These are phyloP conservation scores for Lates calcarifer DNA, from an alignment of 2,113 vertebrate genomes.

Conservation along the genomic window DNA sequence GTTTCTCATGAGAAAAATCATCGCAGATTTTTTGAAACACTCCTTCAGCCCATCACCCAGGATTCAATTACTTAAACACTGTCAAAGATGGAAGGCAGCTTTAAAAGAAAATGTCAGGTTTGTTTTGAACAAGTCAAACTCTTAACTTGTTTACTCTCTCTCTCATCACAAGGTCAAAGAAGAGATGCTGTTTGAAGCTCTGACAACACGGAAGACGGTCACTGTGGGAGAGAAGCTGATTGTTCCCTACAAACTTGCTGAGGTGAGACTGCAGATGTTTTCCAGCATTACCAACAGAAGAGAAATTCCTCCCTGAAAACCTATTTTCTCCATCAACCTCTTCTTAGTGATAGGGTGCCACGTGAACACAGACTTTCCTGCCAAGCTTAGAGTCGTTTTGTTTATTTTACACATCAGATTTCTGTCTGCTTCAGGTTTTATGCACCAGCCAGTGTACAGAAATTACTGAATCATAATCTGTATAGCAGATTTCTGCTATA, in stretches of 20 bases:
- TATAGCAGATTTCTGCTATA: no score
- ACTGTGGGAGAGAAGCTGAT: conserved; percentile 98
- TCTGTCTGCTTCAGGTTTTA: no score
- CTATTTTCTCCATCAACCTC: not conserved
- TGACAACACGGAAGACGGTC: conserved; percentile 96
- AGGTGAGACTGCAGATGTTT: conserved; percentile 84
- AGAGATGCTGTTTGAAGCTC: conserved; percentile 96
- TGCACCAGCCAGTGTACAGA: no score
- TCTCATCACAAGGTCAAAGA: conserved; percentile 91
- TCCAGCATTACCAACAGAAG: not conserved
- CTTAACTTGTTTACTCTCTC: not conserved
- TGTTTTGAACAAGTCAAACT: not conserved
- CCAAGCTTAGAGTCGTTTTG: not conserved
- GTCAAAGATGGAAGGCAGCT: not conserved
- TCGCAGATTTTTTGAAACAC: not conserved
- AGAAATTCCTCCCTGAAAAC: no score
- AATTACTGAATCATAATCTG: no score
- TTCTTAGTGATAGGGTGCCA: not conserved
- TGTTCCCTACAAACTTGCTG: conserved; percentile 93
- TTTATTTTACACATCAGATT: no score
- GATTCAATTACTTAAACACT: not conserved
- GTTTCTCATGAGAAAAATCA: conserved; percentile 15
- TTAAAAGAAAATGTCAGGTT: not conserved
- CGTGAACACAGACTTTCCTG: not conserved
- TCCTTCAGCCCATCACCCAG: not conserved